These are phyloP conservation scores for Parnassius glacialis DNA, from an alignment of 2,888 invertebrate genomes.

Conservation along the genomic window DNA sequence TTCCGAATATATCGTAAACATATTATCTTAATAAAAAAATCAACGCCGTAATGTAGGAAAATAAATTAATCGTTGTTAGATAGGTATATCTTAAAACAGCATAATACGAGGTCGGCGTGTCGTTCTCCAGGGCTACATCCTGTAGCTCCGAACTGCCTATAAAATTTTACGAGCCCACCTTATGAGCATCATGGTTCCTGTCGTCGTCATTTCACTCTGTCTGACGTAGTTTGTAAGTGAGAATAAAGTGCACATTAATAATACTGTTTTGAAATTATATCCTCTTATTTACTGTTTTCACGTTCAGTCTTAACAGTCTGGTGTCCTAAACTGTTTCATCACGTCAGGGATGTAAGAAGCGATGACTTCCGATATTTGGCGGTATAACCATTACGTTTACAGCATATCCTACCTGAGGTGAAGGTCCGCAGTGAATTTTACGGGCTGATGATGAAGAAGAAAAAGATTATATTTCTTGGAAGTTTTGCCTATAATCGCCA, in stretches of 20 bases:
- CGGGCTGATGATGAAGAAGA: no score
- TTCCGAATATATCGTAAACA: no score
- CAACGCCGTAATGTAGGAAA: slow-evolving; percentile 43
- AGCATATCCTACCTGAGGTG: no score
- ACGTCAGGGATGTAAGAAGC: no score
- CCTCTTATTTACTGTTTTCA: neutral
- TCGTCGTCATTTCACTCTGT: slow-evolving; percentile 62
- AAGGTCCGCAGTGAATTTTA: no score
- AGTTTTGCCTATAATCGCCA: no score
- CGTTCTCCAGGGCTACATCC: slow-evolving; percentile 56
- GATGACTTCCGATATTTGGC: no score
- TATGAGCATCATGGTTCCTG: slow-evolving; percentile 69
- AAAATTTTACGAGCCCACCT: slow-evolving; percentile 73
- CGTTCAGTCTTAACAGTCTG: no score
- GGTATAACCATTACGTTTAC: no score
- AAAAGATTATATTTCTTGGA: no score
- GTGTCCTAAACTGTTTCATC: no score
- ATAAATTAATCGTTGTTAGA: slow-evolving; percentile 73
- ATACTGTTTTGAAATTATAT: slow-evolving; percentile 33
- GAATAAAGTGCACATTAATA: slow-evolving; percentile 46
- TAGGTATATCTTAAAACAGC: slow-evolving; percentile 61
- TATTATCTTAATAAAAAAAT: no score
- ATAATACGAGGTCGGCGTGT: slow-evolving; percentile 53
- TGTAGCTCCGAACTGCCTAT: slow-evolving; percentile 58
- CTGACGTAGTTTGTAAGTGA: slow-evolving; percentile 56